Percentiles rank a stretch among this genome's conserved stretches.
These are phyloP conservation scores for Polydrusus tereticollis DNA, from an alignment of 2,888 invertebrate species.

Conservation along the genomic window DNA sequence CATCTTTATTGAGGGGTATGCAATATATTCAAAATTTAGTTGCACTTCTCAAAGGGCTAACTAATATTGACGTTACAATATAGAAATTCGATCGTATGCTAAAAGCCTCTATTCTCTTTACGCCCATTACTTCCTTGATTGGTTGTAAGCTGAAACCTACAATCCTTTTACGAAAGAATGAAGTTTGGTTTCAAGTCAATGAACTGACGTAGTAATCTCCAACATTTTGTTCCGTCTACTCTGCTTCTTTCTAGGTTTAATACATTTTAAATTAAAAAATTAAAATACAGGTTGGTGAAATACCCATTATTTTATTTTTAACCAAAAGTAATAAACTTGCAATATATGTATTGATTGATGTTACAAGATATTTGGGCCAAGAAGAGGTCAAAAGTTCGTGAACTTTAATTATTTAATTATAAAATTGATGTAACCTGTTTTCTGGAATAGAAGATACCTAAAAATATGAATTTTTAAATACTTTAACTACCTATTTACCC, in stretches of 20 bases:
- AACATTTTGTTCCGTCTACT: too few species aligned
- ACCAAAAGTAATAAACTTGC: not conserved
- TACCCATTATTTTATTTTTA: not conserved
- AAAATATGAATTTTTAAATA: too few species aligned
- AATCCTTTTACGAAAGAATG: slow-evolving; percentile 10
- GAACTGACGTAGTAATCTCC: slow-evolving; percentile 5
- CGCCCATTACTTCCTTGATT: slow-evolving; percentile 28
- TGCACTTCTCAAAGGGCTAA: not conserved
- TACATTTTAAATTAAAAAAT: too few species aligned
- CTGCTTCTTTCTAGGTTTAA: too few species aligned
- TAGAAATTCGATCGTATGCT: slow-evolving; percentile 17
- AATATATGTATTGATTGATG: slow-evolving; percentile 1
- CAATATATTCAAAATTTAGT: too few species aligned
- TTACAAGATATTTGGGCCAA: not conserved
- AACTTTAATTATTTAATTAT: not conserved
- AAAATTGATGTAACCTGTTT: not conserved
- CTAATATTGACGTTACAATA: not conserved
- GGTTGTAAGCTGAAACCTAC: slow-evolving; percentile 23
- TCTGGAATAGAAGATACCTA: too few species aligned
- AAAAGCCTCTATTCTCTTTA: slow-evolving; percentile 24
- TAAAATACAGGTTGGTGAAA: not conserved
- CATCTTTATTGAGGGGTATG: too few species aligned
- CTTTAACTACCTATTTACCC: too few species aligned
- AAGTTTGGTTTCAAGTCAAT: slow-evolving; percentile 10
- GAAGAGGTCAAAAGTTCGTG: not conserved